These are phyloP conservation scores for Umimayanthus chanpuru DNA, from an alignment of 92 coral and sea anemone species.

Conservation along the genomic window DNA sequence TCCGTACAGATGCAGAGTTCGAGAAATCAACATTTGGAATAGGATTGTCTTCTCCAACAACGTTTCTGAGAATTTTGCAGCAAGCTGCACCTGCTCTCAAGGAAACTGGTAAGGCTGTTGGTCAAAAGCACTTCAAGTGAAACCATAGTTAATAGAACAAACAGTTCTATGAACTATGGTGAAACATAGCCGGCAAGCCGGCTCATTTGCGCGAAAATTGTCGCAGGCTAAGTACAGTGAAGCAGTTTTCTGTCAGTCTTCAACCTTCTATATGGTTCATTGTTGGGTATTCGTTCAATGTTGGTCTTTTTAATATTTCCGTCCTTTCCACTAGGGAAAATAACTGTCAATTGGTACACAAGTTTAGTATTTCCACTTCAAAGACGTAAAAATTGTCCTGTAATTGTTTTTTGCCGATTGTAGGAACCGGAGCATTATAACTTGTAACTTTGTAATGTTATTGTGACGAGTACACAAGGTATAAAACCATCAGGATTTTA, in stretches of 20 bases:
- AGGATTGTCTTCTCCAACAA: conserved; percentile 57
- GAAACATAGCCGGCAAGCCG: no score
- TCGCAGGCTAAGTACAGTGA: no score
- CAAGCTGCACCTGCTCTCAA: conserved; percentile 53
- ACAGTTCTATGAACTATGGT: no score
- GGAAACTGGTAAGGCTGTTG: conserved; percentile 53
- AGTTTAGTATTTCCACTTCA: no score
- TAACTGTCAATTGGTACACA: neutral
- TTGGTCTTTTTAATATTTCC: neutral
- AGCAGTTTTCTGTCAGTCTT: neutral
- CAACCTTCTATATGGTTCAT: neutral
- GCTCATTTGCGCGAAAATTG: no score
- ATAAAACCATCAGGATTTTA: no score
- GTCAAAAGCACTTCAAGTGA: neutral
- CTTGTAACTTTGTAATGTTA: no score
- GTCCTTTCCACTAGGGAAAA: neutral
- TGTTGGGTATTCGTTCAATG: neutral
- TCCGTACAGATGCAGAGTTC: neutral
- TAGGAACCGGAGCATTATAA: no score
- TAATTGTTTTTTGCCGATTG: no score
- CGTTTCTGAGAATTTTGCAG: conserved; percentile 62
- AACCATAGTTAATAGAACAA: no score
- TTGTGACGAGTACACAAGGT: no score
- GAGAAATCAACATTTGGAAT: conserved; percentile 31
- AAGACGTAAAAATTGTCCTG: no score